Base-by-base conservation (phyloP, 2,888 invertebrate genomes). In the Oscheius sp. region DNA sequence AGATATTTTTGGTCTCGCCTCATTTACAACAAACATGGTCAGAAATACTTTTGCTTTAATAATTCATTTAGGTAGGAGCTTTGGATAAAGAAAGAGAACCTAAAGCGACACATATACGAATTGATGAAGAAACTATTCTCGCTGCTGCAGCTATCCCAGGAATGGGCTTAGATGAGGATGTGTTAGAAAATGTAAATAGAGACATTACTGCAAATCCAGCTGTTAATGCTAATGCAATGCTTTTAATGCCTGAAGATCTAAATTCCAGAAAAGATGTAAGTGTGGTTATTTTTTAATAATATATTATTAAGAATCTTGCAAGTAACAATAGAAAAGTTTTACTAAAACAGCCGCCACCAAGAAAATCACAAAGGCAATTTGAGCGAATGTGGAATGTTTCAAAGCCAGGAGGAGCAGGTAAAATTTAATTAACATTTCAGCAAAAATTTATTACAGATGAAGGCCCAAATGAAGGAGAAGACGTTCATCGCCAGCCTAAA, bases 121-220 rank as follows among this genome's bases (percentile, higher is more conserved):
- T 50, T n/a, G 50, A 61, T 10, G 73, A 71, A n/a, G 74, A 76
- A 2, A 52, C 45, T 8, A 67, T 29, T 31, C 31, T 27, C 1
- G 31, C 66, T 10, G 45, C 57, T 17, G 52, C 70, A 8, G 46
- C 71, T 3, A 77, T 77, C 58, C 77, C 77, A 29, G 97, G 96
- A 63, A 96, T 97, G 95, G 97, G 96, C n/a, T 93, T 96, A 27
- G 96, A 96, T 88, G 95, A 95, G 86, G 93, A 93, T 87, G 92
- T 95, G 0, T 92, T 93, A 85, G 87, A 87, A 33, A 83, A 85
- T 64, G 81, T 87, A 64, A 86, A 85, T 37, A 68, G 72, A 12
- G 79, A 81, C 45, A 69, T 82, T 3, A 1, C 46, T 23, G 23
- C 73, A 31, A 61, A 50, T 23, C 48, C 65, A 42, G 25, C 33